Percentiles rank a stretch among this genome's conserved stretches.
Conservation (phyloP, 2,888 invertebrate genomes). For the Sthenelais limicola region DNA sequence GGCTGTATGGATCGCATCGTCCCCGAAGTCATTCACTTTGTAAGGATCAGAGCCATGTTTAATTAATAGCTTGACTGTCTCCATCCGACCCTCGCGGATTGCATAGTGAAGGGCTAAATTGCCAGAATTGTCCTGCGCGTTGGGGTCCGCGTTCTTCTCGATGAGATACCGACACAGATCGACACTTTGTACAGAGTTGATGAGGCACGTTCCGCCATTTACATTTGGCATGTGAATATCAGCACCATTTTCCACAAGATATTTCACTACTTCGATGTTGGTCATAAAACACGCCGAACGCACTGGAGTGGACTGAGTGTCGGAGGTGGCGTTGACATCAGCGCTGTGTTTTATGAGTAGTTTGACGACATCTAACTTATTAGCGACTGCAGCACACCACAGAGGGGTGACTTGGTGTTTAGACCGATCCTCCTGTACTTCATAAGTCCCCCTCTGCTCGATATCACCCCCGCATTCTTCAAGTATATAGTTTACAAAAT, state of each 20-base stretch:
- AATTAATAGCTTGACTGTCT: constrained; percentile 86
- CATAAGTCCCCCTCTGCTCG: constrained; percentile 81
- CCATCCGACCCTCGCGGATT: constrained; percentile 80
- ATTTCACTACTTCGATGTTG: constrained; percentile 61
- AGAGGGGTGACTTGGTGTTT: constrained; percentile 89
- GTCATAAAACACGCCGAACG: constrained; percentile 92
- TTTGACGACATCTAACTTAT: constrained; percentile 83
- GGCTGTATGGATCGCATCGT: constrained; percentile 90
- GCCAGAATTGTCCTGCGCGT: constrained; percentile 89
- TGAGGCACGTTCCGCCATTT: constrained; percentile 93
- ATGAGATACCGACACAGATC: constrained; percentile 86
- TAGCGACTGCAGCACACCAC: constrained; percentile 93
- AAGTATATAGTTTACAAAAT: constrained; percentile 86
- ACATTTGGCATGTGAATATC: constrained; percentile 85
- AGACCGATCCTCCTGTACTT: constrained; percentile 86
- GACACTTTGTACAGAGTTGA: constrained; percentile 91
- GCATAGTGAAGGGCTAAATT: constrained; percentile 95
- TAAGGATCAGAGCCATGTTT: constrained; percentile 82
- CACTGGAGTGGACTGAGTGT: constrained; percentile 87
- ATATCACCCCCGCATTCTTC: constrained; percentile 86
- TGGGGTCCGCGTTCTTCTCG: constrained; percentile 84
- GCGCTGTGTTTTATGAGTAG: constrained; percentile 86
- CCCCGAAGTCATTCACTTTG: constrained; percentile 84
- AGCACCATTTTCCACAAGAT: constrained; percentile 66
- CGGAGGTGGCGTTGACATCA: constrained; percentile 88